phyloP scores from a whole-genome alignment of 2,888 invertebrate species.

The Parnassius mnemosyne region DNA sequence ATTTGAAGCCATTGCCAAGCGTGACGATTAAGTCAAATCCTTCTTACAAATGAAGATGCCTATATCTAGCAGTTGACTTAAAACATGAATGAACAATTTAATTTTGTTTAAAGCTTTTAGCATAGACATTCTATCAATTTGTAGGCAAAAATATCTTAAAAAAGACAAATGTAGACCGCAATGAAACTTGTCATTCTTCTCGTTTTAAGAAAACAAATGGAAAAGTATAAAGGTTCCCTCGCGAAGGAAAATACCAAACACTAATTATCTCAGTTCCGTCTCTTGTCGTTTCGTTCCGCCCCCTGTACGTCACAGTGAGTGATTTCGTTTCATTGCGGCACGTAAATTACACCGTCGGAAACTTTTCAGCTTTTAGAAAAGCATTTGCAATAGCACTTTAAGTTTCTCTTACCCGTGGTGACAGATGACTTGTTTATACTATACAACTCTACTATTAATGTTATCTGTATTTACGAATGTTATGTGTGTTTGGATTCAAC shows the following conservation, averaged over 20 bases:
- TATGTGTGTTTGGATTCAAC: no score
- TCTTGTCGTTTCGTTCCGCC: conserved; percentile 3
- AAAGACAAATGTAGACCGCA: no score
- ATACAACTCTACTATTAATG: background rate
- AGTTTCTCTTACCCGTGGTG: conserved; percentile 12
- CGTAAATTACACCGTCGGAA: conserved; percentile 19
- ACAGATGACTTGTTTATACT: background rate
- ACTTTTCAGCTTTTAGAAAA: conserved; percentile 18
- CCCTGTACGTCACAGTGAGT: conserved; percentile 17
- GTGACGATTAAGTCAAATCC: no score
- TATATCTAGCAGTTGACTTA: no score
- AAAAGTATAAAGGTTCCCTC: background rate
- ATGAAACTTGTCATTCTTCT: no score
- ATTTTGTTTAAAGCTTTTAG: no score
- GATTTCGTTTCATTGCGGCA: conserved; percentile 11
- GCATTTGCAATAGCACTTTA: conserved; percentile 14
- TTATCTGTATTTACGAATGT: background rate
- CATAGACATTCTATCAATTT: no score
- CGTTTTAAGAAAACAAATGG: no score
- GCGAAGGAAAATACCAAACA: background rate
- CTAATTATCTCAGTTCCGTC: background rate
- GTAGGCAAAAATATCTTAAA: no score
- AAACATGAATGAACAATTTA: no score
- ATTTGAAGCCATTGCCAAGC: no score
- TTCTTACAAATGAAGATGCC: no score